Evolutionary conservation across 2,888 invertebrate species (phyloP), one percentile per base, ranked within the genome.

Genomic region (Hoplodrina ambigua): DNA sequence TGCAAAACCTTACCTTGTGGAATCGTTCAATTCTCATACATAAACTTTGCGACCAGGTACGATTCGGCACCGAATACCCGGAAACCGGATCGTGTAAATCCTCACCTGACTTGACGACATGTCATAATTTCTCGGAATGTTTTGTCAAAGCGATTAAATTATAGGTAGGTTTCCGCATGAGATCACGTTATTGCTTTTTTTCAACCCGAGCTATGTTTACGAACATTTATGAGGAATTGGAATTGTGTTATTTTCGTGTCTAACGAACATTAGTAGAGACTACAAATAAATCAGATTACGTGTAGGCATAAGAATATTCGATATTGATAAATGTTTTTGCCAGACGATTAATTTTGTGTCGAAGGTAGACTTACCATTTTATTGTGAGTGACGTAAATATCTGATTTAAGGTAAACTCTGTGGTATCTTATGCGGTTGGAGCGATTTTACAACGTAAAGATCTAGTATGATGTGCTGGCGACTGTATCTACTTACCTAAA

Each of bases 101-200:
- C n/a, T 13, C 50, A 64, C 55, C 44, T 52, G 17, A 50, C 73
- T 25, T 0, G 17, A 10, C 17, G n/a, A 10, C 33, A 50, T 50
- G 49, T 62, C 17, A 52, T 64, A 64, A 64, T 73, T 71, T 17
- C 44, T 63, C n/a, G 17, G 33, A 50, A 7, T 46, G 63, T 13
- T 72, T 46, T 46, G 37, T 37, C 46, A 57, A 53, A 74, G 53
- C 30, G 2, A 53, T 37, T 44, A 52, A 50, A 62, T 62, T 44
- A 10, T 53, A 30, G 57, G 13, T 53, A 46, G 57, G 57, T 65
- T 6, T 81, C 66, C 75, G 62, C 64, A 67, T 73, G 63, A 72
- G 60, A 56, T 67, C 57, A 56, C 54, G 69, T 70, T 77, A 74
- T 71, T 83, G 69, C 71, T 74, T 81, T 81, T 33, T 73, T 57